phyloP scores from a whole-genome alignment of 2,113 vertebrate genomes.

The Telmatochromis sp. region DNA sequence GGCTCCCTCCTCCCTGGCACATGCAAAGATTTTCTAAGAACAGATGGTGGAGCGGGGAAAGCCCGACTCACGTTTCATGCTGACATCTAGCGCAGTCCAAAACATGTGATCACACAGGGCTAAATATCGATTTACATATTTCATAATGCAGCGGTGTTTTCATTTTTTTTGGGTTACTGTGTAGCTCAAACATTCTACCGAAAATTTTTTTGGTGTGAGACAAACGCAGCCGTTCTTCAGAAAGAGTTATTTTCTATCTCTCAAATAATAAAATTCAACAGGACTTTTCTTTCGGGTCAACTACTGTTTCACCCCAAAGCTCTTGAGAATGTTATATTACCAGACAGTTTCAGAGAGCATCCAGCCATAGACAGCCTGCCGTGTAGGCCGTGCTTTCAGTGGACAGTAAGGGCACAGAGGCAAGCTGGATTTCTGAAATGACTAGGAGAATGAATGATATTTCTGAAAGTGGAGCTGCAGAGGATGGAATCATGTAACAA shows the following conservation, averaged over 20 bases:
- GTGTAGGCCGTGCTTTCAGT: slow-evolving; percentile 13
- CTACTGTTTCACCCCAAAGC: not conserved
- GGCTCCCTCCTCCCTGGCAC: slow-evolving; percentile 28
- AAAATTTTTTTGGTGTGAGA: not conserved
- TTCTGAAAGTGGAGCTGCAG: slow-evolving; percentile 21
- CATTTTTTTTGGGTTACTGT: not conserved
- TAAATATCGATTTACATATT: not conserved
- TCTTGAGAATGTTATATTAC: slow-evolving; percentile 5
- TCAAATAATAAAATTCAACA: not conserved
- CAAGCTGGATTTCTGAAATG: not conserved
- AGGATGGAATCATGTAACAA: slow-evolving; percentile 26
- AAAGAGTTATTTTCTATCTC: not conserved
- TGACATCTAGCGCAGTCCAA: slow-evolving; percentile 46
- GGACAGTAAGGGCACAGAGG: slow-evolving; percentile 1
- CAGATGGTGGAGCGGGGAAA: slow-evolving; percentile 39
- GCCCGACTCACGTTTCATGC: slow-evolving; percentile 33
- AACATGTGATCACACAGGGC: slow-evolving; percentile 9
- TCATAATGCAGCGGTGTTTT: not conserved
- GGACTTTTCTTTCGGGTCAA: not conserved
- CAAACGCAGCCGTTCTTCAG: not conserved
- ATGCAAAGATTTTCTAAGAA: slow-evolving; percentile 13
- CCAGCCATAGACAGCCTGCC: not conserved
- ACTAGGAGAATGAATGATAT: slow-evolving; percentile 8
- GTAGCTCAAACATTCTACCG: not conserved
- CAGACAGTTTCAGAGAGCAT: slow-evolving; percentile 10